Base-by-base conservation (phyloP, 2,797 vertebrate species). In the Sebastes steindachneri region DNA sequence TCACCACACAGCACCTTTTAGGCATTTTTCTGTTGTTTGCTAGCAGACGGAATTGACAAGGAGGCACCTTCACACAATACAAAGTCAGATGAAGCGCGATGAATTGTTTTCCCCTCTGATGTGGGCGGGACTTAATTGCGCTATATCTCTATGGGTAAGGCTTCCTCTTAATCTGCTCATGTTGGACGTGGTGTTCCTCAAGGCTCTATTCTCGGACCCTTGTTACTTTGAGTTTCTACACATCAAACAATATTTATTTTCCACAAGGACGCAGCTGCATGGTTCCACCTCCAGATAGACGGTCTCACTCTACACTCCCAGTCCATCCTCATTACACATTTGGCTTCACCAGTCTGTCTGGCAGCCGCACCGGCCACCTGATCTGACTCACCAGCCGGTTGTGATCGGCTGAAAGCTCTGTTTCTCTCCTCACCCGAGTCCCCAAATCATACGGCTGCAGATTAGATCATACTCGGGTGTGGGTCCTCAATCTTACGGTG, bases 261-360 rank as follows among this genome's bases (percentile, higher is more conserved):
- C 48, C 41, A 64, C 28, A 23, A 54, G 21, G 55, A 66, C 21
- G 58, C 53, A 84, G 41, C 60, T 74, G 35, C 15, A 68, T 45
- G 37, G 15, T 62, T 75, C 15, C 8, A 80, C 4, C 21, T 80
- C 23, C 5, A 71, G 57, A 23, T 11, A 57, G 25, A 15, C 11
- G 4, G 48, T 53, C 21, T 54, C 28, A 55, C 51, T 26, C 53
- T 48, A 54, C 10, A 12, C 55, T 68, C 53, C 29, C 51, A n/a
- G 11, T 23, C 9, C 69, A 64, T 0, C 8, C 29, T 68, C 28
- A 21, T 74, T 70, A 72, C 77, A 76, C 28, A 31, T 66, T 72
- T 84, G 64, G 66, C 0, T 86, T 79, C 23, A 68, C 25, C 31
- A 11, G 68, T 77, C 35, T 23, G 9, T 25, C 28, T 70, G 83